Evolutionary conservation across 2,888 invertebrate genomes (phyloP).

Genomic region (Rhingia rostrata): DNA sequence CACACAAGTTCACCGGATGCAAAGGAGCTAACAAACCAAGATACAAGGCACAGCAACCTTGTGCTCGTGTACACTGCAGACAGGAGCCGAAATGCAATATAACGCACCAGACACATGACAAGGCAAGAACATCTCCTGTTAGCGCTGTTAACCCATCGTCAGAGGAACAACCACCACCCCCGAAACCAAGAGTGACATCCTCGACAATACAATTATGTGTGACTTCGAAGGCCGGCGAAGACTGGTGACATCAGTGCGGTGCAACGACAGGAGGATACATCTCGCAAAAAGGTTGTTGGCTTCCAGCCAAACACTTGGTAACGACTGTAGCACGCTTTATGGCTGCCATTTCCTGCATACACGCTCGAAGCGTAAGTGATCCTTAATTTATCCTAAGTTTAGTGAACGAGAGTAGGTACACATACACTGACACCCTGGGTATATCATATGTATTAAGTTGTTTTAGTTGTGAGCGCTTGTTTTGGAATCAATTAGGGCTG

Average conservation of each 20-base stretch:
- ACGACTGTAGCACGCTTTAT: conserved; percentile 18
- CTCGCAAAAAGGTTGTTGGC: conserved; percentile 59
- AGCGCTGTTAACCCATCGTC: conserved; percentile 42
- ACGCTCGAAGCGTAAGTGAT: conserved; percentile 19
- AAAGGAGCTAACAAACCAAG: conserved; percentile 50
- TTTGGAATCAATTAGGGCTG: conserved; percentile 64
- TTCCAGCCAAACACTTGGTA: conserved; percentile 60
- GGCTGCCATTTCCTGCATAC: conserved; percentile 9
- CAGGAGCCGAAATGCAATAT: conserved; percentile 56
- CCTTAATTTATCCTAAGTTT: conserved; percentile 53
- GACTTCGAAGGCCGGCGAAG: conserved; percentile 30
- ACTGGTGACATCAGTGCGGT: neutral
- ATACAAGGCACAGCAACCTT: conserved; percentile 51
- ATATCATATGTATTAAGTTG: conserved; percentile 53
- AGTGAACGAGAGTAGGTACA: conserved; percentile 23
- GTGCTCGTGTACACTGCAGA: conserved; percentile 27
- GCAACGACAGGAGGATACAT: conserved; percentile 8
- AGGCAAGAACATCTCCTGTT: conserved; percentile 71
- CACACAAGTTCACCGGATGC: neutral
- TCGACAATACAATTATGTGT: conserved; percentile 55
- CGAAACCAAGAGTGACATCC: conserved; percentile 48
- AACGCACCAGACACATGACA: conserved; percentile 66
- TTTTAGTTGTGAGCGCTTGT: conserved; percentile 50
- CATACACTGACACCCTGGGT: conserved; percentile 27
- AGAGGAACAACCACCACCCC: neutral